Conservation (phyloP, 2,888 invertebrate species). For the Dynastes tityus region DNA sequence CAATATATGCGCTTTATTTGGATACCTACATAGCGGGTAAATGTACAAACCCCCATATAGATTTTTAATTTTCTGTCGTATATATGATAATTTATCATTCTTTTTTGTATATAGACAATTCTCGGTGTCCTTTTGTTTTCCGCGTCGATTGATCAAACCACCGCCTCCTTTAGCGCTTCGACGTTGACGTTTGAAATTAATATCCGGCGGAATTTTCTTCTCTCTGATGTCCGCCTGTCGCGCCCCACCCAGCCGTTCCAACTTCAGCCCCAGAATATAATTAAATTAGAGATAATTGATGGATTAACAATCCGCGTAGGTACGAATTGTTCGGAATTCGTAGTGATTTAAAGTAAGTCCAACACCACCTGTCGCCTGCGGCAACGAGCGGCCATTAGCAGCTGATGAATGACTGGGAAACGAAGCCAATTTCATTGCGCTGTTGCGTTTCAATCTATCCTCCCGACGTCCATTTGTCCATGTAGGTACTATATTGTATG, state of each 20-base stretch:
- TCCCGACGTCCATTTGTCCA: slow-evolving; percentile 56
- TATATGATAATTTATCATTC: slow-evolving; percentile 35
- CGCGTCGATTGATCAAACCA: slow-evolving; percentile 41
- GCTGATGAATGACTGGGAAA: slow-evolving; percentile 69
- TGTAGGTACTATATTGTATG: slow-evolving; percentile 33
- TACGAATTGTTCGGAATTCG: slow-evolving; percentile 51
- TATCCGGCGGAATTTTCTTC: slow-evolving; percentile 38
- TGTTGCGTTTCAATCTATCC: slow-evolving; percentile 64
- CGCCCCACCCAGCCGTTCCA: not conserved
- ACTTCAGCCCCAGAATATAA: slow-evolving; percentile 35
- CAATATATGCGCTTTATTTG: no score
- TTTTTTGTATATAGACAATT: slow-evolving; percentile 14
- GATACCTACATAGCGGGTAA: no score
- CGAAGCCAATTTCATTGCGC: slow-evolving; percentile 68
- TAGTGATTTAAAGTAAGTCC: slow-evolving; percentile 48
- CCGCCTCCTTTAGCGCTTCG: slow-evolving; percentile 13
- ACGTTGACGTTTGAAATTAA: slow-evolving; percentile 44
- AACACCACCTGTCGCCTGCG: slow-evolving; percentile 65
- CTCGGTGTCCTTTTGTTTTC: slow-evolving; percentile 30
- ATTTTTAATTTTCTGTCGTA: slow-evolving; percentile 23
- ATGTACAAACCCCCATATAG: not conserved
- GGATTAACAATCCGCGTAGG: slow-evolving; percentile 50
- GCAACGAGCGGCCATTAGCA: slow-evolving; percentile 66
- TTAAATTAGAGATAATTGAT: slow-evolving; percentile 51
- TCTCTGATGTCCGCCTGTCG: not conserved